Evolutionary conservation across 2,888 invertebrate genomes (phyloP), one percentile per base, ranked within the genome.

Genomic region (Cephus spinipes): DNA sequence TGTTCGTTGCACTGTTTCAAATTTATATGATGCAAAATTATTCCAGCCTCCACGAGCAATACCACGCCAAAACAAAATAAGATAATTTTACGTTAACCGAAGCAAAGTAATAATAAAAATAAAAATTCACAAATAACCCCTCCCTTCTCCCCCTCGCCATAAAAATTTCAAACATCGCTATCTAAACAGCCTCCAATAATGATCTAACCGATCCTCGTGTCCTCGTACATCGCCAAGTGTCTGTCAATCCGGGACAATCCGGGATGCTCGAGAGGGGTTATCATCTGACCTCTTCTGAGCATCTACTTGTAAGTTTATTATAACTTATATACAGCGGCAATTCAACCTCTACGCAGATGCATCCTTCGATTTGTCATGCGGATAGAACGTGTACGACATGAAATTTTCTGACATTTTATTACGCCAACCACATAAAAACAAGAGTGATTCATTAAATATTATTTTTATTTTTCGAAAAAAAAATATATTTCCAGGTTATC

Each of bases 341-440:
- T 31, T 31, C 71, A 76, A 75, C 69, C 69, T 77, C 33, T 77
- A 73, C 68, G 31, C 79, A 78, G 76, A 78, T 78, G 71, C 80
- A 83, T 79, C 83, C 84, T 82, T 84, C 79, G 82, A 82, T 84
- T 82, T 80, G 85, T 81, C 86, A 86, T 86, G 86, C 81, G 74
- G 34, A 73, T 73, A 73, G 81, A 83, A 83, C 84, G 86, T 86
- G 86, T 77, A 78, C 77, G 76, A 73, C 73, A 76, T 80, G 71
- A 71, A 71, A 32, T 31, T 31, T 31, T 31, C 71, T 31, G 23
- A 23, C 71, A 32, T 33, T 31, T 15, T 0, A 31, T 12, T 12
- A 32, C 9, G 71, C 12, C 71, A 11, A 31, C 31, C 71, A 9
- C 31, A 32, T 9, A 3, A 71, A 71, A 55, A 55, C 15, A 23